Evolutionary conservation across 2,797 vertebrate species (phyloP), one percentile per base, ranked within the genome.

Genomic region (Chlorospingus semifuscus): DNA sequence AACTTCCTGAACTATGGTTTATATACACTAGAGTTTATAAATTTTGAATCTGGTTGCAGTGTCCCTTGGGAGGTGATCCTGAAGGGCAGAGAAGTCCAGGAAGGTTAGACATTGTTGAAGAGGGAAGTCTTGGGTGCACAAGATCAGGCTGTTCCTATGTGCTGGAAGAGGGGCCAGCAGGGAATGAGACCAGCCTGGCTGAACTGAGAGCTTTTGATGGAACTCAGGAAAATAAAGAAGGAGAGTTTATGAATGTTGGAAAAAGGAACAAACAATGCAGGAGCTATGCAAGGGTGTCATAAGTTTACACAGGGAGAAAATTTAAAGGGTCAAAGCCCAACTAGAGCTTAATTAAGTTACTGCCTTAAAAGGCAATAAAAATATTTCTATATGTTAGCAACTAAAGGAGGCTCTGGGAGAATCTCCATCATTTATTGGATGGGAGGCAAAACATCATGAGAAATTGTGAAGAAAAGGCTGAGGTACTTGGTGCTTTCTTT

Each of bases 1-100:
- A 95, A 90, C 75, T 93, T 94, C 23, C 41, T 72, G 69, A 94
- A 56, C 68, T 87, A 42, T 75, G 83, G 91, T 90, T 95, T 96
- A 72, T 57, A 93, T 87, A 65, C 36, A n/a, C 23, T 30, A 34
- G 77, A 84, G 42, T 79, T 90, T 69, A 30, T 37, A 63, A 63
- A 83, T 90, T 77, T 95, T 96, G 86, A 44, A 84, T 95, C 74
- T 89, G 57, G 63, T 87, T 83, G 61, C 80, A 49, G 3, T 63
- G 47, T 56, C 60, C 29, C 53, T 32, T 78, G 53, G 29, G n/a
- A 68, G 21, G 14, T 39, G 41, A 53, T 60, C n/a, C 42, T 50
- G 72, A 56, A 36, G 66, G 53, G 60, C 66, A 50, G 27, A 61
- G 59, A 47, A 49, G 29, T 24, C 9, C 22, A 34, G 53, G 71